Conservation (phyloP, 2,888 invertebrate genomes). For the Coleophora deauratella region DNA sequence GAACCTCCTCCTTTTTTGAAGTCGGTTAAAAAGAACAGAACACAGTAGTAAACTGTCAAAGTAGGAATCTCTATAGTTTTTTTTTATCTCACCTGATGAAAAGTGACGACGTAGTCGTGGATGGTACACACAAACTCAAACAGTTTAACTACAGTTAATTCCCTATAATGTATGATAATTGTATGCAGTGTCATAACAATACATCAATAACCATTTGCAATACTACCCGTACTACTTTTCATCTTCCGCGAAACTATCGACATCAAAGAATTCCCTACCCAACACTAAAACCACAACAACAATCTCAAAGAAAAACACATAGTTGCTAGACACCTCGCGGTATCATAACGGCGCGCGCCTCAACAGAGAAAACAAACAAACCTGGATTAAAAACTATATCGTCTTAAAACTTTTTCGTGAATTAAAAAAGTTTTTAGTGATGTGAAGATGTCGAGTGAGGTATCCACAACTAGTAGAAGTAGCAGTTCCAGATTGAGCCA, state of each 20-base stretch:
- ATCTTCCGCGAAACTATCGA: conserved; percentile 19
- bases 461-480: conserved; percentile 36
- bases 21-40: too few species aligned
- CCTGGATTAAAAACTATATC: background rate
- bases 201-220: too few species aligned
- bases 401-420: conserved; percentile 6
- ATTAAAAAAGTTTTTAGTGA: conserved; percentile 31
- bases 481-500: conserved; percentile 43
- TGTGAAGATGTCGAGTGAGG: conserved; percentile 57
- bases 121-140: too few species aligned
- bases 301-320: conserved; percentile 52
- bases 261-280: conserved; percentile 21
- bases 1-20: too few species aligned
- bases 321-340: conserved; percentile 14
- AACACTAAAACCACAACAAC: conserved; percentile 34
- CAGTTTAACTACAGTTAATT: too few species aligned
- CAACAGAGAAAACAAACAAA: conserved; percentile 21
- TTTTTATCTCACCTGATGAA: too few species aligned
- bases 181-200: too few species aligned
- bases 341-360: conserved; percentile 21
- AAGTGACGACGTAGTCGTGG: too few species aligned
- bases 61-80: too few species aligned
- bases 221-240: too few species aligned
- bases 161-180: too few species aligned
- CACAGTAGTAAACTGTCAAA: too few species aligned